Evolutionary conservation across 1,140 invertebrate genomes (phyloP).

Genomic region (Armadillidium nasatum): DNA sequence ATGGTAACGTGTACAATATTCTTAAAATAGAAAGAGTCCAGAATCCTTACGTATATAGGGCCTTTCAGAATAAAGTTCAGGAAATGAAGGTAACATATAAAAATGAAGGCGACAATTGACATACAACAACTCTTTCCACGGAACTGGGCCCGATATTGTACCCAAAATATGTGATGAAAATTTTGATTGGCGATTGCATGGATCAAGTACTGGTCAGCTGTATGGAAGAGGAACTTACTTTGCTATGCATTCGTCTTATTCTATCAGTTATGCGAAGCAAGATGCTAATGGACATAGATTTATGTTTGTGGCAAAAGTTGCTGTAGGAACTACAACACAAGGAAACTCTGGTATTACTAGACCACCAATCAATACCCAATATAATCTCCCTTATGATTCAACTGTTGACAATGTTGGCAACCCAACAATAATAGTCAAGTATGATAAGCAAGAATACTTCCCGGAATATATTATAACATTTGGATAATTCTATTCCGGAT

Average conservation of each 20-base stretch:
- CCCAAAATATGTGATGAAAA: conserved; percentile 37
- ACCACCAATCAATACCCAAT: conserved; percentile 28
- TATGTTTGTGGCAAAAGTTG: conserved; percentile 31
- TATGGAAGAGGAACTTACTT: conserved; percentile 39
- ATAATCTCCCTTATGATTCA: conserved; percentile 28
- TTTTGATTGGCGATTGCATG: conserved; percentile 41
- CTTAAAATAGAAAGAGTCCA: background rate
- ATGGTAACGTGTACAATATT: no score
- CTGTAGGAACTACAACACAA: conserved; percentile 12
- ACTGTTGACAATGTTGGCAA: conserved; percentile 24
- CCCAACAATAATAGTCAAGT: conserved; percentile 28
- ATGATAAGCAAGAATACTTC: conserved; percentile 35
- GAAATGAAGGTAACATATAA: conserved; percentile 24
- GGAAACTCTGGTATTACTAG: conserved; percentile 27
- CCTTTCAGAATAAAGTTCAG: conserved; percentile 35
- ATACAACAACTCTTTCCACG: conserved; percentile 34
- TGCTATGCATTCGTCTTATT: background rate
- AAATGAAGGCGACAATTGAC: conserved; percentile 15
- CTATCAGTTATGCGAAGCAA: conserved; percentile 14
- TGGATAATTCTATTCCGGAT: no score
- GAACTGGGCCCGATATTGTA: conserved; percentile 29
- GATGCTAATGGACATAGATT: conserved; percentile 7
- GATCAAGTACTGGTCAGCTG: conserved; percentile 25
- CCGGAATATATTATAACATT: conserved; percentile 21
- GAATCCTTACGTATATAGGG: conserved; percentile 33